These are phyloP conservation scores for Drosophila melanosoma DNA, from an alignment of 2,888 invertebrate genomes.

Conservation along the genomic window DNA sequence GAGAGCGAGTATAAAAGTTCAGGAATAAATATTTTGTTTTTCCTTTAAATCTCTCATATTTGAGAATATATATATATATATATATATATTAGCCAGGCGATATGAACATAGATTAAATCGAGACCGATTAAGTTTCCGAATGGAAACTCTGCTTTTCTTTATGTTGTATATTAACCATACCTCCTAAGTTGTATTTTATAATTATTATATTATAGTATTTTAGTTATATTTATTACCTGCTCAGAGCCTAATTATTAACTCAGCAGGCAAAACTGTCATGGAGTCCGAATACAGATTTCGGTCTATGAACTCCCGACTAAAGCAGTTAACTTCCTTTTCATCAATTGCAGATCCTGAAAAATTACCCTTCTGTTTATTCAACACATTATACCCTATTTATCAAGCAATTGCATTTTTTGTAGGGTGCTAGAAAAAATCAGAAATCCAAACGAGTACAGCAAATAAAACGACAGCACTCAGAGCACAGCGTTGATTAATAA, in stretches of 20 bases:
- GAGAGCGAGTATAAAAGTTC: too few relatives aligned
- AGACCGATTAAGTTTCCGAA: too few relatives aligned
- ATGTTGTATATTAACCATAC: too few relatives aligned
- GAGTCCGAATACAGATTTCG: neutral
- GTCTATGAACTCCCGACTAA: neutral
- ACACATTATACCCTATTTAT: neutral
- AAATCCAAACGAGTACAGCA: slow-evolving; percentile 8
- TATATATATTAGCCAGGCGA: too few relatives aligned
- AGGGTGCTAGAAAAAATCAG: slow-evolving; percentile 19
- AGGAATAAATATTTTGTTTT: too few relatives aligned
- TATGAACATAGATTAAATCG: too few relatives aligned
- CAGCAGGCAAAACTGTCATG: neutral
- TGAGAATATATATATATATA: too few relatives aligned
- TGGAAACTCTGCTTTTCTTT: neutral
- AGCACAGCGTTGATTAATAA: slow-evolving; percentile 71
- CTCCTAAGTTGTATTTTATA: neutral
- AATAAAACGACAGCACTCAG: slow-evolving; percentile 9
- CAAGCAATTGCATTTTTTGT: neutral
- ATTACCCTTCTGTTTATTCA: neutral
- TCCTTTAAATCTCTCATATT: too few relatives aligned
- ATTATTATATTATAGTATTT: too few relatives aligned
- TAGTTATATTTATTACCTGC: too few relatives aligned
- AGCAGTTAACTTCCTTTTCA: neutral
- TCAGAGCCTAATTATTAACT: neutral
- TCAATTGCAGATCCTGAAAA: neutral